Conservation (phyloP, 2,797 vertebrate genomes). For the Heteromormyrus szaboi region DNA sequence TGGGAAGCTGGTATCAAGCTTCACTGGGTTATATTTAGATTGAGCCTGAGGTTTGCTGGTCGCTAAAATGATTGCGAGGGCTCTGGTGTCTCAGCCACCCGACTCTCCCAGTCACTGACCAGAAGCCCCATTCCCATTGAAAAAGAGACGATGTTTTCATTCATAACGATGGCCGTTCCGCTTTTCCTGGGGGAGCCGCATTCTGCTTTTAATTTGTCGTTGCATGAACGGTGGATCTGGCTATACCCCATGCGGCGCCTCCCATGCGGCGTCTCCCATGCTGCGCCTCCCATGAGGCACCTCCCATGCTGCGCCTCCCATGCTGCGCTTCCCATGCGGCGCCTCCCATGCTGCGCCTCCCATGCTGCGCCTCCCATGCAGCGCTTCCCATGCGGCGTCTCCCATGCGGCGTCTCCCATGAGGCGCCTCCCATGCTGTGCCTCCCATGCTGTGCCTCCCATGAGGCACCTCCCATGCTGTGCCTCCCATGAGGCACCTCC, state of each 20-base stretch:
- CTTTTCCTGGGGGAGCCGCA: neutral
- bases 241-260: neutral
- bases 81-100: neutral
- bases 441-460: too few species aligned
- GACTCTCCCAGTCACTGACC: neutral
- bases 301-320: neutral
- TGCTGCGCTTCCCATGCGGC: neutral
- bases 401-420: neutral
- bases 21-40: neutral
- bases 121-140: neutral
- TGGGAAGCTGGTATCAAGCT: neutral
- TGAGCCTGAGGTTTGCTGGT: neutral
- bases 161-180: neutral
- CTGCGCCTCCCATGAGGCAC: too few species aligned
- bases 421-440: neutral
- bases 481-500: neutral
- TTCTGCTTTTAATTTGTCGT: neutral
- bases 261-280: neutral
- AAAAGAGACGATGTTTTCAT: neutral
- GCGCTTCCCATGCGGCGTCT: too few species aligned
- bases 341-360: too few species aligned
- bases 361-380: neutral
- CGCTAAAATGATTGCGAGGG: neutral
- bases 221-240: neutral
- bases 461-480: too few species aligned